Evolutionary conservation across 2,888 invertebrate species (phyloP).

Genomic region (Cepaea hortensis): DNA sequence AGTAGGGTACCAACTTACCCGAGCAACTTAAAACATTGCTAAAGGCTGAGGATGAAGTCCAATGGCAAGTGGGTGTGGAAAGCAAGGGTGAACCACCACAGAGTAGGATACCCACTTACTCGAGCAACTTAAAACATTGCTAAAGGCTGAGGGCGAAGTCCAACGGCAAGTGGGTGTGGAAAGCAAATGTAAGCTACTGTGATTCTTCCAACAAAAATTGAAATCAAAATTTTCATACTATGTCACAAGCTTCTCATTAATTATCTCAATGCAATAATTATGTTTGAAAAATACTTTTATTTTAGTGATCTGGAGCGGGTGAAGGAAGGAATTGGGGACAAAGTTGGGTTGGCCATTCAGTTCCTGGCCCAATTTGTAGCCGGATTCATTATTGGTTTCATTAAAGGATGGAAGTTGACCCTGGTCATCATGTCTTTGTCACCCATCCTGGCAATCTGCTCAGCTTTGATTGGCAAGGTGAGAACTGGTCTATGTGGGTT

Average conservation of each 20-base stretch:
- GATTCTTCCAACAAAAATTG: too few species aligned
- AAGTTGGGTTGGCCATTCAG: constrained; percentile 77
- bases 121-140: too few species aligned
- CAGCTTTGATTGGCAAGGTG: constrained; percentile 67
- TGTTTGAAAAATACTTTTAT: constrained; percentile 27
- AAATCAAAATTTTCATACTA: too few species aligned
- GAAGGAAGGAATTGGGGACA: constrained; percentile 79
- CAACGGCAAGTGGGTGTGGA: too few species aligned
- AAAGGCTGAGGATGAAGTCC: too few species aligned
- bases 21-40: too few species aligned
- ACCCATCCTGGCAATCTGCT: constrained; percentile 75
- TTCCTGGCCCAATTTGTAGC: constrained; percentile 76
- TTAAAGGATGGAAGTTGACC: constrained; percentile 79
- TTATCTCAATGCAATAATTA: background rate
- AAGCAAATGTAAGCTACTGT: too few species aligned
- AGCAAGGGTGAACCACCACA: too few species aligned
- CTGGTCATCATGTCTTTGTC: constrained; percentile 79
- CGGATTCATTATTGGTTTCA: constrained; percentile 78
- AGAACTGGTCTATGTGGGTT: background rate
- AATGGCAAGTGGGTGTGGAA: too few species aligned
- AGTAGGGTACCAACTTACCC: too few species aligned
- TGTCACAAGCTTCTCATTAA: background rate
- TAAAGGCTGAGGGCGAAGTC: too few species aligned
- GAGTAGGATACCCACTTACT: too few species aligned
- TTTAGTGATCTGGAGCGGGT: constrained; percentile 79